phyloP scores from a whole-genome alignment of 1,140 invertebrate species.

The Ctenoplectra terminalis region DNA sequence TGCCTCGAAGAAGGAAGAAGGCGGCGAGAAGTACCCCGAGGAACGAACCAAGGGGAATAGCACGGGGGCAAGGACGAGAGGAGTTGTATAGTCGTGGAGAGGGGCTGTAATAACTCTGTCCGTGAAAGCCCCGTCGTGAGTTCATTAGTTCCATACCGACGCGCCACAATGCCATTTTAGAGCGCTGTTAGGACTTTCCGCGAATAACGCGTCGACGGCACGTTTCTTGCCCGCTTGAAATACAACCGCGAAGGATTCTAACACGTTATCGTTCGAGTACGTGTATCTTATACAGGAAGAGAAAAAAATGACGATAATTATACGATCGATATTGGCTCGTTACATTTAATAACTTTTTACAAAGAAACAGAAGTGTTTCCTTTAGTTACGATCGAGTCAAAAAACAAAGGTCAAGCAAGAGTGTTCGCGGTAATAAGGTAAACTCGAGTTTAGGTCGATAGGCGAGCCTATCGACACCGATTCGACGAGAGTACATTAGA shows the following conservation, averaged over 20 bases:
- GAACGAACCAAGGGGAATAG: conserved; percentile 25
- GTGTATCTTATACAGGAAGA: too few species aligned
- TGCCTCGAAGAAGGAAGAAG: conserved; percentile 56
- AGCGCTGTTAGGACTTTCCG: conserved; percentile 72
- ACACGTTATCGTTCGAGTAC: background rate
- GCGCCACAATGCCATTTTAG: conserved; percentile 77
- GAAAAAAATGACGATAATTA: background rate
- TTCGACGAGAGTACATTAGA: conserved; percentile 5
- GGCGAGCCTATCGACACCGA: background rate
- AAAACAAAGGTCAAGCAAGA: background rate
- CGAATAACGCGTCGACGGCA: conserved; percentile 20
- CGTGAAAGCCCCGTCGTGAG: conserved; percentile 77
- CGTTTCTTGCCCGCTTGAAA: background rate
- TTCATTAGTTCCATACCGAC: conserved; percentile 80
- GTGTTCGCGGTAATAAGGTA: conserved; percentile 1
- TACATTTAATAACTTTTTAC: background rate
- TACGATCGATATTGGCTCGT: background rate
- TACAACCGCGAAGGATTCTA: background rate
- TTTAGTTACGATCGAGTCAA: background rate
- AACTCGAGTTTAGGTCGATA: too few species aligned
- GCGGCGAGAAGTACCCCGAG: conserved; percentile 20
- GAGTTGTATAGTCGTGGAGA: conserved; percentile 11
- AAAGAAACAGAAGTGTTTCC: too few species aligned
- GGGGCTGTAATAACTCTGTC: conserved; percentile 77
- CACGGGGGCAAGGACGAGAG: conserved; percentile 54